Conservation (phyloP, 2,888 invertebrate genomes). For the Gryllus longicercus region DNA sequence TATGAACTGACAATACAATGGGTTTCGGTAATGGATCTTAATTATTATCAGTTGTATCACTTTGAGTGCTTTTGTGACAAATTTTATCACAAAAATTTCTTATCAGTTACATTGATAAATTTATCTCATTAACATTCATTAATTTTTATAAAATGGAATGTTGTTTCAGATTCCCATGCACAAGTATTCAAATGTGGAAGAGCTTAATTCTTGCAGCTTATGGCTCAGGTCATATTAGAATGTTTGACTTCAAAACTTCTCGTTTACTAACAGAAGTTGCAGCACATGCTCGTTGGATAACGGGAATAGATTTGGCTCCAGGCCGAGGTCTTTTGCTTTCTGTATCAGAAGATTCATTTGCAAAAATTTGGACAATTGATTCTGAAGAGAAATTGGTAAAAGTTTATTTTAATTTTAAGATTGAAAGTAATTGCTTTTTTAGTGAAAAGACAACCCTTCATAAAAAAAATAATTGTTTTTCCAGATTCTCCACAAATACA, state of each 20-base stretch:
- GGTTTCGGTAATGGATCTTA: no score
- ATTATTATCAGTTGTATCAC: no score
- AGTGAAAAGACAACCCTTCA: background rate
- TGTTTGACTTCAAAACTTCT: slow-evolving; percentile 38
- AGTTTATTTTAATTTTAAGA: slow-evolving; percentile 30
- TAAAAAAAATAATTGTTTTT: slow-evolving; percentile 31
- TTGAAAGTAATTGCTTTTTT: background rate
- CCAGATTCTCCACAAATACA: slow-evolving; percentile 39
- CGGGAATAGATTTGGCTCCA: slow-evolving; percentile 41
- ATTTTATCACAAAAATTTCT: no score
- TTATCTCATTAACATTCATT: no score
- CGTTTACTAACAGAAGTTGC: slow-evolving; percentile 40
- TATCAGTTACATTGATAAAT: no score
- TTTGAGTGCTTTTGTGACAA: no score
- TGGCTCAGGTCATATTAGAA: slow-evolving; percentile 42
- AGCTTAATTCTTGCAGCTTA: slow-evolving; percentile 41
- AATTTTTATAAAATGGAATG: no score
- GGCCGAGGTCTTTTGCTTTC: slow-evolving; percentile 39
- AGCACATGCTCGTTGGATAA: slow-evolving; percentile 43
- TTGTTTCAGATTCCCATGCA: slow-evolving; percentile 39
- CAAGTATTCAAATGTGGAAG: slow-evolving; percentile 39
- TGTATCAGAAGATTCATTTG: slow-evolving; percentile 43
- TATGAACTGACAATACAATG: no score
- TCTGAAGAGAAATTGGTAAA: slow-evolving; percentile 24
- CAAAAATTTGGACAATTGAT: slow-evolving; percentile 40